A percentile compares a stretch with the other conserved stretches of the same genome.
Conservation (phyloP, 2,888 invertebrate species). For the Drosophila nr. medialis region DNA sequence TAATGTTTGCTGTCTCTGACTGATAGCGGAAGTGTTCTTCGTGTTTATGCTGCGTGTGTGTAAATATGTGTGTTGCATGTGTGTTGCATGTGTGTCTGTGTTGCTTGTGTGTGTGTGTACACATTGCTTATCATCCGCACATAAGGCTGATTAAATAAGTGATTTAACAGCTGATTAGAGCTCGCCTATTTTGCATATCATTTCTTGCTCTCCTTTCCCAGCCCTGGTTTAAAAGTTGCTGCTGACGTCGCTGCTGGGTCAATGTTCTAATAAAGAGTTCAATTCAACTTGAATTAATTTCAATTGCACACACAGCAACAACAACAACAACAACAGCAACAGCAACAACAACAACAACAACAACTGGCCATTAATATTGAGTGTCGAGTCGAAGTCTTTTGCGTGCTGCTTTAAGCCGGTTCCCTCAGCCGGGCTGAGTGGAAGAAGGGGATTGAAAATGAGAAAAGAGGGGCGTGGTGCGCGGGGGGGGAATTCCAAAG, state of each 20-base stretch:
- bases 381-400: conserved; percentile 40
- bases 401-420: conserved; percentile 62
- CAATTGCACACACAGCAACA: conserved; percentile 66
- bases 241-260: conserved; percentile 55
- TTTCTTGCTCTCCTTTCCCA: neutral
- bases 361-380: conserved; percentile 45
- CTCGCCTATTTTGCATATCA: conserved; percentile 19
- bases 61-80: neutral
- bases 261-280: conserved; percentile 77
- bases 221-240: neutral
- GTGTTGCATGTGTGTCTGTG: neutral
- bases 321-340: conserved; percentile 15
- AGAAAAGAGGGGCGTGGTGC: neutral
- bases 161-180: conserved; percentile 65
- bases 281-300: conserved; percentile 79
- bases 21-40: conserved; percentile 57
- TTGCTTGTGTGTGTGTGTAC: neutral
- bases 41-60: conserved; percentile 14
- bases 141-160: conserved; percentile 73
- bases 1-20: conserved; percentile 54
- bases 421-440: conserved; percentile 18
- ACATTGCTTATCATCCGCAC: neutral
- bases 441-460: conserved; percentile 1
- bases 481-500: no score
- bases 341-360: conserved; percentile 3